A percentile compares a stretch with the other conserved stretches of the same genome.
Conservation (phyloP, 2,888 invertebrate genomes). For the Phyto melanocephala region DNA sequence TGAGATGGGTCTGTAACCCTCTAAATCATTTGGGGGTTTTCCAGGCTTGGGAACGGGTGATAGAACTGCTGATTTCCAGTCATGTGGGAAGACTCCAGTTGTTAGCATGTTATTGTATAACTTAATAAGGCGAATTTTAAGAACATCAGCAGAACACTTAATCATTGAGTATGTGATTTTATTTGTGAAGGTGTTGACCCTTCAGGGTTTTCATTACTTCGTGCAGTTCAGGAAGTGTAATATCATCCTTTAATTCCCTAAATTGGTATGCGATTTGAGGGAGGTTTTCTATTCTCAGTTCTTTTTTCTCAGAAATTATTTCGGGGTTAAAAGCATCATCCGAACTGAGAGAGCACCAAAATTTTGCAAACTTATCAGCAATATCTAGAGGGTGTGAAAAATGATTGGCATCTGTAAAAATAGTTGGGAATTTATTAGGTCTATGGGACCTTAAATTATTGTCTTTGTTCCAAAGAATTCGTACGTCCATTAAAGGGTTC, state of each 20-base stretch:
- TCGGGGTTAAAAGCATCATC: not conserved
- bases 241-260: too few species aligned
- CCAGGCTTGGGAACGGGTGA: constrained; percentile 7
- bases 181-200: not conserved
- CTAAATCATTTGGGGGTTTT: not conserved
- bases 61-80: constrained; percentile 15
- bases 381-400: not conserved
- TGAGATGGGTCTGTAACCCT: constrained; percentile 2
- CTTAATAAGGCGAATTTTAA: not conserved
- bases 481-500: not conserved
- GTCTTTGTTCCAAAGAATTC: not conserved
- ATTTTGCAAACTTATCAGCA: not conserved
- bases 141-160: not conserved
- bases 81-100: constrained; percentile 16
- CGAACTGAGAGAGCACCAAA: not conserved
- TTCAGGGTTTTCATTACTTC: too few species aligned
- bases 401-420: not conserved
- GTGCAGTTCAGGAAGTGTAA: too few species aligned
- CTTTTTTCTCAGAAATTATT: not conserved
- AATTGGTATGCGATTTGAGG: too few species aligned
- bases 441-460: not conserved
- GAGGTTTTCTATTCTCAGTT: too few species aligned
- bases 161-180: constrained; percentile 27
- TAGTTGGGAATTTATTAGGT: not conserved
- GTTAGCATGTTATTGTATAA: constrained; percentile 6